Base-by-base conservation (phyloP, 2,797 vertebrate species). In the Epinephelus awoara region DNA sequence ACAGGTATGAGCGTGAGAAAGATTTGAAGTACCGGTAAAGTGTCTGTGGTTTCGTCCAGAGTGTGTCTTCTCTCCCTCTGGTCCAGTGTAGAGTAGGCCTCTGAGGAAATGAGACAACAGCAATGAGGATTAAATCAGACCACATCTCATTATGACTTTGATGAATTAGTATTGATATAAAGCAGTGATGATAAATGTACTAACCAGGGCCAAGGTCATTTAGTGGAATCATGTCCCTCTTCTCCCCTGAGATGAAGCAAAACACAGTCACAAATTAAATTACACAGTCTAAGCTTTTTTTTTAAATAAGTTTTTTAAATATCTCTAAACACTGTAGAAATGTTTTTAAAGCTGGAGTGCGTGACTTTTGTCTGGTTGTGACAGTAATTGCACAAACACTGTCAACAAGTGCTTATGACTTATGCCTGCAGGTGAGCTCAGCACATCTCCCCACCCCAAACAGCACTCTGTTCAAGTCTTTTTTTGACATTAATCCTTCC, bases 161-260 rank as follows among this genome's bases (percentile, higher is more conserved):
- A 40, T 2, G 29, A 7, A 21, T 25, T 6, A 9, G 5, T 38
- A 10, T 4, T 23, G 4, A 65, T 23, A 38, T 29, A 42, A 40
- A 54, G 2, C 8, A 61, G 34, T 13, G 18, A 50, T 18, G 11
- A 52, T 21, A 63, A 44, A 80, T 67, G 3, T 62, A 91, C 94
- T 82, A 56, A 97, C 98, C 97, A 93, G 97, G 96, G 93, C 97
- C 97, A 77, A 99, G 95, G 92, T 95, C 97, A 90, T 97, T 97
- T 89, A 99, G 94, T 85, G 98, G 98, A 94, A 99, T 99, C 96
- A 98, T 96, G 88, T 98, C 97, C 90, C 96, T 96, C 86, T 98
- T 94, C 93, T 95, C 92, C 94, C 97, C 90, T 97, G 90, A 79
- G 58, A 50, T 27, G 74, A 65, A 88, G 50, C n/a, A 70, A 69